A percentile compares a stretch with the other conserved stretches of the same genome.
phyloP scores from a whole-genome alignment of 1,140 invertebrate species.

The Zaprionus tsacasi region DNA sequence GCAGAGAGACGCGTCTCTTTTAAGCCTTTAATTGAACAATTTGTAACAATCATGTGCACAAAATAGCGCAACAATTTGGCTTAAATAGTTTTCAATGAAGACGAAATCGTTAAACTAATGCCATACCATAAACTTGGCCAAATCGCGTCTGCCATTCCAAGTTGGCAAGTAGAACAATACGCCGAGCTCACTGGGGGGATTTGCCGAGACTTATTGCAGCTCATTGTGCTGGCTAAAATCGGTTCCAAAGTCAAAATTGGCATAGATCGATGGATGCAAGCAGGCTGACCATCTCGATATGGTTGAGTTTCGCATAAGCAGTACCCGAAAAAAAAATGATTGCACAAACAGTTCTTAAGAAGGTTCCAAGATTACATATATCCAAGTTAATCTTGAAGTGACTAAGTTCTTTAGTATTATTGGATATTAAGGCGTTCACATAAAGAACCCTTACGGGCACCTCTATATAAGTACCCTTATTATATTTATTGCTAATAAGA shows the following conservation, averaged over 20 bases:
- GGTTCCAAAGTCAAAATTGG: conserved; percentile 3
- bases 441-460: too few species aligned
- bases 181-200: conserved; percentile 15
- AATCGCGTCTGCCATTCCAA: conserved; percentile 30
- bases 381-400: neutral
- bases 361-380: neutral
- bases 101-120: conserved; percentile 69
- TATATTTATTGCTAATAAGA: too few species aligned
- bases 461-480: too few species aligned
- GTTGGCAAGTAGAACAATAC: conserved; percentile 45
- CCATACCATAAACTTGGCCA: conserved; percentile 54
- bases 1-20: conserved; percentile 28
- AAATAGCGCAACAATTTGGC: conserved; percentile 82
- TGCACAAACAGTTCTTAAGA: neutral
- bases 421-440: neutral
- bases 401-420: neutral
- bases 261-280: neutral
- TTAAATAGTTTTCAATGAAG: conserved; percentile 82
- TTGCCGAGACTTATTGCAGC: conserved; percentile 12
- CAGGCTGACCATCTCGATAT: neutral
- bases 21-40: conserved; percentile 82
- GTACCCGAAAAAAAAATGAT: too few species aligned
- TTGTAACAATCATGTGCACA: conserved; percentile 82
- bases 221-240: neutral
- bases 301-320: neutral